Evolutionary conservation across 2,113 vertebrate species (phyloP), one percentile per base, ranked within the genome.

Genomic region (Austrofundulus limnaeus): DNA sequence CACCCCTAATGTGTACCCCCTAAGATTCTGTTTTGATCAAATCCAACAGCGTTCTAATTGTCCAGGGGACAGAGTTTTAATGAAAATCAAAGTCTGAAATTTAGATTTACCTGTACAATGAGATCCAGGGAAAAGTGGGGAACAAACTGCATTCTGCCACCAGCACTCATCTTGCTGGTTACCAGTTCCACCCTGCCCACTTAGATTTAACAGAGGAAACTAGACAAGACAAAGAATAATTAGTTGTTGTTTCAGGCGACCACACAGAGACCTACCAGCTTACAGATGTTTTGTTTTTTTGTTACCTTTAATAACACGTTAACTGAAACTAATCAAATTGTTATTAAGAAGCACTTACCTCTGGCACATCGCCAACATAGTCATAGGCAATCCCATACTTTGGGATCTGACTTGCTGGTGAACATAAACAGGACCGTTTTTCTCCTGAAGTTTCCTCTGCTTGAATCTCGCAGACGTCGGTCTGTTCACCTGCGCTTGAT

Each of bases 91-190:
- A 13, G 14, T 1, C 13, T 15, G 39, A 12, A 15, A 4, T 14
- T 42, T 38, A 17, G 20, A 51, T 77, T 52, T 94, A 98, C 97
- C 95, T 95, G 96, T 94, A 92, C 95, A 98, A 77, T 94, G 94
- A 20, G 95, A 92, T 59, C 94, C 89, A 83, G 96, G 92, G 85
- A 98, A 94, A 66, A 95, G 90, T 50, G 96, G 95, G 56, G 97
- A 94, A 91, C 94, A 95, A 78, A 97, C 90, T 41, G 95, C 94
- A 87, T 96, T 97, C 87, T 96, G 96, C 97, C 97, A 98, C 95
- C 95, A 98, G 89, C 89, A 94, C 59, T 95, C 95, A 80, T 95
- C 95, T 66, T 94, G 94, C 87, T 95, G 95, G 86, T 78, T 92
- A 85, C 89, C 88, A 75, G 88, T 92, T 81, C 92, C 82, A 89